Evolutionary conservation across 2,113 vertebrate genomes (phyloP).

Genomic region (Meleagris gallopavo): DNA sequence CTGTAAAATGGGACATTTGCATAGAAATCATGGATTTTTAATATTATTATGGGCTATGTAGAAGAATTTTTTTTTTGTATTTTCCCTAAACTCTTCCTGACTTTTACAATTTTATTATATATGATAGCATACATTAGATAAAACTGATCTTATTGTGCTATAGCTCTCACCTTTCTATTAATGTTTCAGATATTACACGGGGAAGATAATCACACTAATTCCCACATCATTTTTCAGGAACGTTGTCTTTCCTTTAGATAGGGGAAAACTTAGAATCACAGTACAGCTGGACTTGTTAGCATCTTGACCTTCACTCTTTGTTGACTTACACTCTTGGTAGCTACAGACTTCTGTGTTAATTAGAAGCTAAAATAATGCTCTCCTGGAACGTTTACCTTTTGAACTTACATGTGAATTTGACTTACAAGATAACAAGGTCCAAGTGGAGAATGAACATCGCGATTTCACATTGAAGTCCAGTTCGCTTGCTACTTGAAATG

Average conservation of each 20-base stretch:
- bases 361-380: background rate
- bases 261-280: background rate
- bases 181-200: background rate
- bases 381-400: background rate
- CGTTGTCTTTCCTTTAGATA: background rate
- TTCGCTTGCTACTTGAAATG: background rate
- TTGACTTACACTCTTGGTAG: background rate
- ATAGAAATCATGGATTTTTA: background rate
- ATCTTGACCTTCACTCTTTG: background rate
- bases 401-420: background rate
- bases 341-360: background rate
- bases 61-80: background rate
- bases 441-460: background rate
- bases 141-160: background rate
- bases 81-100: background rate
- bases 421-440: background rate
- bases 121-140: background rate
- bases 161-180: background rate
- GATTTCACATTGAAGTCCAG: background rate
- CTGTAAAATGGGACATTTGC: background rate
- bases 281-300: background rate
- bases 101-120: background rate
- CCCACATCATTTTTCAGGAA: background rate
- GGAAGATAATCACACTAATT: background rate
- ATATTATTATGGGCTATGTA: background rate